phyloP scores from a whole-genome alignment of 2,888 invertebrate genomes.

The Lobophora halterata region DNA sequence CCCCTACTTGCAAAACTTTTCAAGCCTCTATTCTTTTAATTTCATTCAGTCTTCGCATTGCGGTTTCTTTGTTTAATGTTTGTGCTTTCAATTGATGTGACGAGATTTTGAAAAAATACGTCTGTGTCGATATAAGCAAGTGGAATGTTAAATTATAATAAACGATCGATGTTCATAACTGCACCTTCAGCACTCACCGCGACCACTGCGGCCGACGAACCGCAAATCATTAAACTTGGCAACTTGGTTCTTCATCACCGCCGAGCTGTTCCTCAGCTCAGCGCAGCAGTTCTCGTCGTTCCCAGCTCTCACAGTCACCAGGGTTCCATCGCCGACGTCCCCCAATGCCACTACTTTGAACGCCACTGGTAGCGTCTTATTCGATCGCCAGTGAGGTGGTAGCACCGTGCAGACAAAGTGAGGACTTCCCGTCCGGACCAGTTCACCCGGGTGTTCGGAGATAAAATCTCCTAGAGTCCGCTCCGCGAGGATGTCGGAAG shows the following conservation, averaged over 20 bases:
- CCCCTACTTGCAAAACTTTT: constrained; percentile 44
- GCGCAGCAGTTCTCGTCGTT: constrained; percentile 99
- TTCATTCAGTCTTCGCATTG: no score
- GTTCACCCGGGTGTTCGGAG: constrained; percentile 94
- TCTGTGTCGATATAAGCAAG: background rate
- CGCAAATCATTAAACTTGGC: constrained; percentile 99
- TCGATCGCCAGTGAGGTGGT: constrained; percentile 98
- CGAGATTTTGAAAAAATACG: no score
- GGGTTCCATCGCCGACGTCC: constrained; percentile 96
- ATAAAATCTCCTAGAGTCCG: constrained; percentile 92
- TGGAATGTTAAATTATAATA: constrained; percentile 20
- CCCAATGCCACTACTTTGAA: constrained; percentile 98
- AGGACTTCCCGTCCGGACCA: constrained; percentile 95
- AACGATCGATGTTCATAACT: constrained; percentile 60
- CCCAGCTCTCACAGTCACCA: constrained; percentile 97
- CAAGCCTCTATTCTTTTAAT: constrained; percentile 2
- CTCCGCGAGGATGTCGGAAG: constrained; percentile 94
- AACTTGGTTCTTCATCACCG: constrained; percentile 98
- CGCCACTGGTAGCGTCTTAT: constrained; percentile 98
- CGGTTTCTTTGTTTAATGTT: no score
- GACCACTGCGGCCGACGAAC: constrained; percentile 98
- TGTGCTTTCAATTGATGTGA: no score
- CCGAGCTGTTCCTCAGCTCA: constrained; percentile 95
- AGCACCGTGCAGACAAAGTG: constrained; percentile 97
- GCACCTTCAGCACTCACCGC: constrained; percentile 91